Conservation (phyloP, 2,113 vertebrate species). For the Lepus europaeus region DNA sequence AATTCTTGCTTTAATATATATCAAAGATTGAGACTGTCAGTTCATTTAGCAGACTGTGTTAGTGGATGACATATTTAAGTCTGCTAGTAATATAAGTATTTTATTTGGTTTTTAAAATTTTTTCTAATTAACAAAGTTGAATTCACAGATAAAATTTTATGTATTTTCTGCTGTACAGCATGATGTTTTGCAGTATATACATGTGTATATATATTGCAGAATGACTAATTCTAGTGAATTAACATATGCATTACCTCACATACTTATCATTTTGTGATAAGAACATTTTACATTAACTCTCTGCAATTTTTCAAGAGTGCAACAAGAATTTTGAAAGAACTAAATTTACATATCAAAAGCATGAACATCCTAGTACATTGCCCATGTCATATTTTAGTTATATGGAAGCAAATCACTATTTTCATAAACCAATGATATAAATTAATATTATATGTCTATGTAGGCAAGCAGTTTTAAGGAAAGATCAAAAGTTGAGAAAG, state of each 20-base stretch:
- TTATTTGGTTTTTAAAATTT: background rate
- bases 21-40: background rate
- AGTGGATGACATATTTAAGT: background rate
- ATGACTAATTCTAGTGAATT: background rate
- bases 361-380: background rate
- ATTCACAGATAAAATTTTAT: background rate
- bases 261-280: background rate
- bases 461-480: background rate
- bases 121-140: background rate
- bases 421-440: background rate
- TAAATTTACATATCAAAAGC: conserved; percentile 41
- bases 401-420: background rate
- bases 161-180: background rate
- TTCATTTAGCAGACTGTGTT: background rate
- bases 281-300: background rate
- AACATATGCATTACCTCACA: background rate
- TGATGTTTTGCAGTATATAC: background rate
- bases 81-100: background rate
- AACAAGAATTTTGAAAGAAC: background rate
- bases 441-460: background rate
- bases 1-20: background rate
- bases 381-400: background rate
- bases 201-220: background rate
- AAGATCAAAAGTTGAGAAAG: conserved; percentile 17
- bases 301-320: background rate